These are phyloP conservation scores for Heteropelma amictum DNA, from an alignment of 2,888 invertebrate genomes.

Conservation along the genomic window DNA sequence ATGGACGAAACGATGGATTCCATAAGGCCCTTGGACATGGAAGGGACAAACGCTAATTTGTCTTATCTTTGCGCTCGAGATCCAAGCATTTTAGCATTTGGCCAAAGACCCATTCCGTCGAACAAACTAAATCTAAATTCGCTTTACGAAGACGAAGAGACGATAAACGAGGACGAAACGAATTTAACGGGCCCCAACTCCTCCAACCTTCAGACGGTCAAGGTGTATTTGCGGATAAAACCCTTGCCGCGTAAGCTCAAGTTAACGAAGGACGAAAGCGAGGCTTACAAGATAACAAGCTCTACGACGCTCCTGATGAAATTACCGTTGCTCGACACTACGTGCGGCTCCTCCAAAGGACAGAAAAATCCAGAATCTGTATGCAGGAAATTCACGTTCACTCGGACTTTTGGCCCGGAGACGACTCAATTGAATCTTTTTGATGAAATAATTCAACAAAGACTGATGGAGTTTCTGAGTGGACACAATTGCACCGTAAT, in stretches of 20 bases:
- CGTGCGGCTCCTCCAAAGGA: constrained; percentile 64
- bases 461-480: constrained; percentile 71
- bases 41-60: constrained; percentile 59
- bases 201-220: constrained; percentile 71
- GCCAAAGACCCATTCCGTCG: constrained; percentile 64
- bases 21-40: constrained; percentile 55
- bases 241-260: constrained; percentile 76
- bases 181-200: constrained; percentile 30
- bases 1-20: constrained; percentile 66
- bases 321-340: constrained; percentile 75
- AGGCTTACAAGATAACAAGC: constrained; percentile 78
- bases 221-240: constrained; percentile 81
- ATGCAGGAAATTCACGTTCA: constrained; percentile 71
- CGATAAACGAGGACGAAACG: constrained; percentile 43
- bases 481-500: constrained; percentile 89
- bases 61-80: constrained; percentile 73
- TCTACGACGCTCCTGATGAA: constrained; percentile 77
- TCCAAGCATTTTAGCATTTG: constrained; percentile 73
- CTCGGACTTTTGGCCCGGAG: constrained; percentile 72
- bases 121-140: constrained; percentile 69
- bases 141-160: constrained; percentile 65
- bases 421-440: constrained; percentile 77
- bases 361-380: constrained; percentile 63
- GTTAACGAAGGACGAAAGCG: constrained; percentile 67
- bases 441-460: constrained; percentile 70